Evolutionary conservation across 2,888 invertebrate genomes (phyloP), one percentile per base, ranked within the genome.

Genomic region (Oithona nana): DNA sequence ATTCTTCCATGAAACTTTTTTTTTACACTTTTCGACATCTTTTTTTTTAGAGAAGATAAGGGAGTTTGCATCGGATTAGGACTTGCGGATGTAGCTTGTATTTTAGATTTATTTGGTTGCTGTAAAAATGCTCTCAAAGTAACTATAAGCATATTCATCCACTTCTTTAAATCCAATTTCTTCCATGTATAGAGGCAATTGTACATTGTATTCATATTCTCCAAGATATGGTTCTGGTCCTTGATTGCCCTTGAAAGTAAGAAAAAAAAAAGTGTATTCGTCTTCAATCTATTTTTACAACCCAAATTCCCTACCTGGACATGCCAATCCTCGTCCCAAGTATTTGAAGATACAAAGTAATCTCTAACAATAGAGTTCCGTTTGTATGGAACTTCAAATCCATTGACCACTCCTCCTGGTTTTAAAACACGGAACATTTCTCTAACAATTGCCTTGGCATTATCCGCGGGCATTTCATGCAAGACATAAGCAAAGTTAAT

Each of bases 71-170:
- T n/a, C n/a, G n/a, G n/a, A n/a, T n/a, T n/a, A n/a, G n/a, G n/a
- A n/a, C n/a, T n/a, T n/a, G n/a, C n/a, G n/a, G n/a, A n/a, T n/a
- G n/a, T n/a, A n/a, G n/a, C n/a, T n/a, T n/a, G n/a, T n/a, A n/a
- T n/a, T n/a, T n/a, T n/a, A n/a, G n/a, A 39, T 39, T 39, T 16
- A 39, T 39, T 59, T 59, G 20, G 39, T 48, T 16, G 59, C 59
- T 20, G 22, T n/a, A 28, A 59, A 59, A 48, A 59, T n/a, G 39
- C 59, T 59, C 48, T 59, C 59, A 59, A 59, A 59, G 24, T 48
- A 48, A 22, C 20, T 22, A 24, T 48, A 59, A 16, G n/a, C 24
- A 4, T 48, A 16, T 2, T 22, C n/a, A 22, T 59, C 39, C 11
- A 59, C 49, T 11, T 59, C 13, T 24, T 59, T 39, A 28, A 48